Evolutionary conservation across 2,113 vertebrate genomes (phyloP), one percentile per base, ranked within the genome.

Genomic region (Rhea pennata): DNA sequence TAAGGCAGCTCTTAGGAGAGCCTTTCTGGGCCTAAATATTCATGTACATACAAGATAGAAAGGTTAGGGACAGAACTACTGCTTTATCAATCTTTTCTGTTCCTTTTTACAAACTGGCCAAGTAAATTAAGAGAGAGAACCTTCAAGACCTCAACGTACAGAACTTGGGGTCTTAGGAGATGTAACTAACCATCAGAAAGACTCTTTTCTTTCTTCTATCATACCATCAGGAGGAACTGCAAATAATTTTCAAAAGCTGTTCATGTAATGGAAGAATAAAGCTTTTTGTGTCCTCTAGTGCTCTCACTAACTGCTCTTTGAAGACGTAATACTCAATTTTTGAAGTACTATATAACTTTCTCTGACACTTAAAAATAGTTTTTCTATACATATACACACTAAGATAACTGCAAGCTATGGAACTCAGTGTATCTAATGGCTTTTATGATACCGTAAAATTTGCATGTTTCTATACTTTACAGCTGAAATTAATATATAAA

Each of bases 211-310:
- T 95, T 88, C 87, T 92, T 91, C 54, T 79, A 9, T 75, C 69
- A 77, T 79, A 83, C 56, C 36, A 83, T 89, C 85, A 81, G 62
- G 71, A 96, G 73, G 67, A 67, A 92, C 70, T 94, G 76, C 88
- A 96, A 97, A 93, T 96, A 83, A 94, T 96, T 97, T 92, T 74
- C 88, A 92, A 95, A 90, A 61, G 75, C 65, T 69, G 88, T 88
- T 76, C 71, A 56, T 51, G 59, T 40, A 59, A 54, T 29, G 40
- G 89, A 96, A 95, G 93, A 91, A 88, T 33, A 95, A 50, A 86
- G 33, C 51, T 67, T 72, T 51, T 33, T 78, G 26, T 92, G 87
- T 93, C 71, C 77, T 95, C 96, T 16, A 83, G 77, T 81, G 62
- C 83, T 91, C 58, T 95, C 16, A 31, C 50, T 92, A 77, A 84